These are phyloP conservation scores for Mnemiopsis leidyi DNA, from an alignment of 37 sponge, comb jelly and placozoan species.

Conservation along the genomic window DNA sequence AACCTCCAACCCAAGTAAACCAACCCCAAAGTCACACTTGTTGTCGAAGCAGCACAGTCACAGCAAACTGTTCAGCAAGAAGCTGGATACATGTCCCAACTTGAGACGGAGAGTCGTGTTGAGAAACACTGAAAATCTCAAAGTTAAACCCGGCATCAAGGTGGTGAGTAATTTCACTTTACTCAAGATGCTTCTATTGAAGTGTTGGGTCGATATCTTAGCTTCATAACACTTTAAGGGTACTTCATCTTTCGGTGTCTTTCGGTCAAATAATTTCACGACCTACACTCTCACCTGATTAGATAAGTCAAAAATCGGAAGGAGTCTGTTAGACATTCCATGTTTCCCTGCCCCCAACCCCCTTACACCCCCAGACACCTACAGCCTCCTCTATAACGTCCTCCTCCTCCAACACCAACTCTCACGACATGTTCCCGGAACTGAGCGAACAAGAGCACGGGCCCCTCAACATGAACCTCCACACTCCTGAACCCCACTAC, in stretches of 20 bases:
- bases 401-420: slow-evolving; percentile 16
- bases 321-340: too few species aligned
- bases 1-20: neutral
- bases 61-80: slow-evolving; percentile 41
- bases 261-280: too few species aligned
- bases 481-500: neutral
- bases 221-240: too few species aligned
- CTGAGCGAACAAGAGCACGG: neutral
- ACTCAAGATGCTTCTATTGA: too few species aligned
- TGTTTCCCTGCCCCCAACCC: too few species aligned
- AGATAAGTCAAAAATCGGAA: too few species aligned
- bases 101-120: slow-evolving; percentile 21
- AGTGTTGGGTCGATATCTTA: too few species aligned
- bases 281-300: too few species aligned
- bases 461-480: neutral
- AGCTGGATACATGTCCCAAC: neutral
- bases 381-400: neutral
- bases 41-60: neutral
- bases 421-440: neutral
- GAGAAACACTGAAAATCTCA: slow-evolving; percentile 2
- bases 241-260: too few species aligned
- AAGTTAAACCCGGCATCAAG: neutral
- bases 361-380: too few species aligned
- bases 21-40: neutral
- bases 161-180: neutral